Evolutionary conservation across 2,797 vertebrate genomes (phyloP), one percentile per base, ranked within the genome.

Genomic region (Furcifer pardalis): DNA sequence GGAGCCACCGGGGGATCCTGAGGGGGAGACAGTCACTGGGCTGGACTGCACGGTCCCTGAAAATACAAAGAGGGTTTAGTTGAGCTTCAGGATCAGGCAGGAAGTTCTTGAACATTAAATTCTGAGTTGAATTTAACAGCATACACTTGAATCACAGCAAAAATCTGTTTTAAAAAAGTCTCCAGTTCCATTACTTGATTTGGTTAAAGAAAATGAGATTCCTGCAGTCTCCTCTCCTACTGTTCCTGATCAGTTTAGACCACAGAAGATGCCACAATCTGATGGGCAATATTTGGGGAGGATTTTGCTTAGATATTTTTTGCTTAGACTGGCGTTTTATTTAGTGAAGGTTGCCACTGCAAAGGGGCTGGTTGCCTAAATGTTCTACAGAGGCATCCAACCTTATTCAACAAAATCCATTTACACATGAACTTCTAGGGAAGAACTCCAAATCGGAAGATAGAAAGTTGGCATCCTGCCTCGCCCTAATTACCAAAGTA

Each of bases 11-110:
- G 98, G 98, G 60, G 98, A 99, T 73, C 97, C 96, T 85, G 97
- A 97, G 75, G 97, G 97, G 75, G 98, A 99, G 2, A 96, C 94
- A 62, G 96, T 96, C 32, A 95, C 95, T 62, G 97, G 97, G 93
- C 97, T 98, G 92, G 97, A 97, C 95, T 98, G 98, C 88, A 97
- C 93, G 35, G 98, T 99, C 94, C 98, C 98, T 99, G 95, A 79
- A 82, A 89, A 89, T 56, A 88, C 84, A 92, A 84, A 75, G 25
- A 84, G 88, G 32, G 71, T 76, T 93, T 27, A 75, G 86, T 42
- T 91, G 46, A 46, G 46, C 10, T 0, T 1, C 0, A 0, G 49
- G 12, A 2, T 1, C 13, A 30, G 72, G 5, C 15, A 30, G 52
- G 40, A 81, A 49, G 32, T 27, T 73, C 66, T 74, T 30, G 44